phyloP scores from a whole-genome alignment of 2,797 vertebrate genomes.

The Chiroxiphia lanceolata region DNA sequence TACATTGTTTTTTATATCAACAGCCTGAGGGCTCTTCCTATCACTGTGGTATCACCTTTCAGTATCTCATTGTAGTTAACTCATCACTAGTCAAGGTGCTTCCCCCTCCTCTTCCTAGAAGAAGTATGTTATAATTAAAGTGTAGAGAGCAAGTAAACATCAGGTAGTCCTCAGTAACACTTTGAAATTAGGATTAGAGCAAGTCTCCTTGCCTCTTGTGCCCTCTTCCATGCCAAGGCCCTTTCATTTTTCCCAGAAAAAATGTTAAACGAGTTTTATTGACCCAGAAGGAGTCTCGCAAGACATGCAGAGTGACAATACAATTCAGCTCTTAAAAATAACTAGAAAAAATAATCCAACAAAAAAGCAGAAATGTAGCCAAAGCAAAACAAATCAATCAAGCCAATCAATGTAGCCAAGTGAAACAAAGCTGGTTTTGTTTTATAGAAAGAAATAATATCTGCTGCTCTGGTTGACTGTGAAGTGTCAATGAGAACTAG shows the following conservation, averaged over 20 bases:
- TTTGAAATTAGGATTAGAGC: not conserved
- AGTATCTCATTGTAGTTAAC: not conserved
- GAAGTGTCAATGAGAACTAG: not conserved
- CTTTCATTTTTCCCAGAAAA: not conserved
- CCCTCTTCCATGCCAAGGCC: not conserved
- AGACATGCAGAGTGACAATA: not conserved
- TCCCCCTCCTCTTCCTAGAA: not conserved
- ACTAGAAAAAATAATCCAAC: not conserved
- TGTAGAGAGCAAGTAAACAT: not conserved
- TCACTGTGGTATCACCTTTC: not conserved
- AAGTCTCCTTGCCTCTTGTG: not conserved
- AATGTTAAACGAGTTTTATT: not conserved
- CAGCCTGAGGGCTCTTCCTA: not conserved
- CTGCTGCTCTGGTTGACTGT: not conserved
- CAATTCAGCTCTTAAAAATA: not conserved
- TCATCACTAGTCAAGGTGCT: not conserved
- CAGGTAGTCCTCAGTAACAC: not conserved
- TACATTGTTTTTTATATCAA: not conserved
- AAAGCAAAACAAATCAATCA: not conserved
- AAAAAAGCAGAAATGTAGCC: not conserved
- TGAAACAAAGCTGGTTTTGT: not conserved
- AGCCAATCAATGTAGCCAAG: not conserved
- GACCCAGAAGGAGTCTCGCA: not conserved
- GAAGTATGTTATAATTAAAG: not conserved
- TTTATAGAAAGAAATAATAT: not conserved